Evolutionary conservation across 2,113 vertebrate species (phyloP).

Genomic region (Thalassoma bifasciatum): DNA sequence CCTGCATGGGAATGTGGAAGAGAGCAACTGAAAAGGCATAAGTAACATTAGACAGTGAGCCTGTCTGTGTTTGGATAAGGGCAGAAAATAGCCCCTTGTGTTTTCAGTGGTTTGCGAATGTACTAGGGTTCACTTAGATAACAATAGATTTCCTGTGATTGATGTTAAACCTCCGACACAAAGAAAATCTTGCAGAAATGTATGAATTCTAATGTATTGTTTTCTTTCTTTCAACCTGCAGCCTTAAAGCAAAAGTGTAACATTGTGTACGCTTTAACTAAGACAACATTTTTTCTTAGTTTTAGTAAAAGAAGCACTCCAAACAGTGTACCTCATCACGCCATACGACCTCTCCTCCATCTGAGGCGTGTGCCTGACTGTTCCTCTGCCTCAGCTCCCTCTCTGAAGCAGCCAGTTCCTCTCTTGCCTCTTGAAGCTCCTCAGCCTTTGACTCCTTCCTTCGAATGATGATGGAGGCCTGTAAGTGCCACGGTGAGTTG

Average conservation of each 20-base stretch:
- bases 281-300: neutral
- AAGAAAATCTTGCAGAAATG: neutral
- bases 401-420: slow-evolving; percentile 87
- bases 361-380: slow-evolving; percentile 82
- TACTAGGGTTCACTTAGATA: slow-evolving; percentile 27
- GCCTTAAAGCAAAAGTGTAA: neutral
- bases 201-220: neutral
- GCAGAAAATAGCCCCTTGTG: slow-evolving; percentile 70
- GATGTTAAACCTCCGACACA: neutral
- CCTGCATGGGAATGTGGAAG: slow-evolving; percentile 76
- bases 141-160: slow-evolving; percentile 18
- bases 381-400: slow-evolving; percentile 86
- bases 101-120: slow-evolving; percentile 63
- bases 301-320: too few relatives aligned
- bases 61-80: slow-evolving; percentile 76
- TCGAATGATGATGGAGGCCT: slow-evolving; percentile 94
- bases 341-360: slow-evolving; percentile 86
- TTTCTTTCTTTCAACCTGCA: neutral
- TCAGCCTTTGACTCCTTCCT: slow-evolving; percentile 96
- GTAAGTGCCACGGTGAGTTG: slow-evolving; percentile 11
- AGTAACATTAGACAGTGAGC: slow-evolving; percentile 72
- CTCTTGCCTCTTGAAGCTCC: slow-evolving; percentile 93
- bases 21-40: slow-evolving; percentile 68
- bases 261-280: too few relatives aligned
- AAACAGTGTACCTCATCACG: slow-evolving; percentile 88